A percentile compares a stretch with the other conserved stretches of the same genome.
Evolutionary conservation across 1,140 invertebrate genomes (phyloP).

Genomic region (Copidosoma floridanum): DNA sequence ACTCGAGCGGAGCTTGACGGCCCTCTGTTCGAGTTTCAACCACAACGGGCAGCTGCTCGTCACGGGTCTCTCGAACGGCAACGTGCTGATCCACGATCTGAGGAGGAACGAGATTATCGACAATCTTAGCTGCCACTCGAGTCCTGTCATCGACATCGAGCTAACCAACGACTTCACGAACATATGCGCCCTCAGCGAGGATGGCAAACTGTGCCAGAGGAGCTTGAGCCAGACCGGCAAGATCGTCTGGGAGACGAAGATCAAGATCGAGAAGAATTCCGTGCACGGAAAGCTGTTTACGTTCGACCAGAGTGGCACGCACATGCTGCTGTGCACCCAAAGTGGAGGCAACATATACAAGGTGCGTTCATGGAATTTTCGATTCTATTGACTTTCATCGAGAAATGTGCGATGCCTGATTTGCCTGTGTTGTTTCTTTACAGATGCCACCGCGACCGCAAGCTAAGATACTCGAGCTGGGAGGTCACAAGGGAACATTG

Average conservation of each 20-base stretch:
- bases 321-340: conserved; percentile 62
- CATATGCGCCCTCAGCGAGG: conserved; percentile 61
- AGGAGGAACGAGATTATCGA: conserved; percentile 62
- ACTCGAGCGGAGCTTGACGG: conserved; percentile 47
- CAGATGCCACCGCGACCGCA: conserved; percentile 52
- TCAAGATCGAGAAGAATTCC: conserved; percentile 53
- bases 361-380: no score
- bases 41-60: conserved; percentile 68
- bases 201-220: conserved; percentile 61
- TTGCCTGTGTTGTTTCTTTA: conserved; percentile 26
- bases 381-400: no score
- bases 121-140: conserved; percentile 56
- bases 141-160: conserved; percentile 59
- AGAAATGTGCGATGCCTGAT: not conserved
- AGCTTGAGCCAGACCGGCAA: conserved; percentile 59
- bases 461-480: conserved; percentile 58
- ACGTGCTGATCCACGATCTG: conserved; percentile 62
- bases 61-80: conserved; percentile 64
- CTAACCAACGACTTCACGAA: conserved; percentile 61
- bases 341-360: conserved; percentile 63
- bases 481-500: conserved; percentile 60
- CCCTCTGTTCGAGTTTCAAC: conserved; percentile 63
- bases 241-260: conserved; percentile 54
- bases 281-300: conserved; percentile 58
- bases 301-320: conserved; percentile 62